phyloP scores from a whole-genome alignment of 2,888 invertebrate genomes.

The Nysson spinosus region DNA sequence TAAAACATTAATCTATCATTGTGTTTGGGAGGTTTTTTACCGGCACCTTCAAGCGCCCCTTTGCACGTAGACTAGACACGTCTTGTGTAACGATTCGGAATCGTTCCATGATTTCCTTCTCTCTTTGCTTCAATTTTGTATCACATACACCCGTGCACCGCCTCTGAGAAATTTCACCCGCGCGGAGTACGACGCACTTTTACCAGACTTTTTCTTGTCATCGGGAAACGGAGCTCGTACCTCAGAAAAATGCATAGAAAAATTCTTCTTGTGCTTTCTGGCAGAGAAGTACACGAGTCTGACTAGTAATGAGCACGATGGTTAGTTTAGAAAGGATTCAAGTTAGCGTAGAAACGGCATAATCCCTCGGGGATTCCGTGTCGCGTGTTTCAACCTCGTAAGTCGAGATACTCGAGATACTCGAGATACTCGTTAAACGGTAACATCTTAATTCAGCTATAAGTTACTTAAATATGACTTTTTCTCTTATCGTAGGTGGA shows the following conservation, averaged over 20 bases:
- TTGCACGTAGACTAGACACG: conserved; percentile 61
- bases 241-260: not conserved
- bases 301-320: conserved; percentile 16
- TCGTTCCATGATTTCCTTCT: conserved; percentile 9
- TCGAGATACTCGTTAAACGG: conserved; percentile 11
- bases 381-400: conserved; percentile 8
- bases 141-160: conserved; percentile 55
- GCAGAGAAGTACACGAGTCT: conserved; percentile 27
- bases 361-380: conserved; percentile 22
- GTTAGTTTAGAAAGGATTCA: not conserved
- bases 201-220: not conserved
- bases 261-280: conserved; percentile 17
- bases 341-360: conserved; percentile 13
- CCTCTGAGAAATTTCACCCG: conserved; percentile 20
- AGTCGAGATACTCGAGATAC: not conserved
- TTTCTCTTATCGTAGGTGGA: too few relatives aligned
- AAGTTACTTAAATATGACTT: too few relatives aligned
- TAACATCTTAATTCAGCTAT: conserved; percentile 18
- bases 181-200: too few relatives aligned
- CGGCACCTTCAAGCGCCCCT: conserved; percentile 17
- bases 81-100: conserved; percentile 15
- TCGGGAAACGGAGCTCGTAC: not conserved
- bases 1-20: not conserved
- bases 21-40: not conserved
- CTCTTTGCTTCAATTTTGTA: conserved; percentile 17